Conservation (phyloP, 2,797 vertebrate species). For the Pangasius sanitwongsei region DNA sequence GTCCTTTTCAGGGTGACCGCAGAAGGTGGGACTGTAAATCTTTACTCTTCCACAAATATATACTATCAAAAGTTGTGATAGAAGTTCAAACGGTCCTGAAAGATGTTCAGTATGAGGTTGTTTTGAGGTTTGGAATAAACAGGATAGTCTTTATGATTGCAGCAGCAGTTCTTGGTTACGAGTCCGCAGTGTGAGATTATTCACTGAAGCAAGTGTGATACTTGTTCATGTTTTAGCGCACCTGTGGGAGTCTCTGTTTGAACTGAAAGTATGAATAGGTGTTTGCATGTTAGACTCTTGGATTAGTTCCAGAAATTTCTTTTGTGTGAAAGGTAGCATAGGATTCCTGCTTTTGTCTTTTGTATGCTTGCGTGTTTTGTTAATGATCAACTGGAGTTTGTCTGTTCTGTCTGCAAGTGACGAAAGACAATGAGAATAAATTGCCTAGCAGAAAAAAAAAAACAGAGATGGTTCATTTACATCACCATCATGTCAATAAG, state of each 20-base stretch:
- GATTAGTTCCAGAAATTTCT: not conserved
- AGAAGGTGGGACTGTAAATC: not conserved
- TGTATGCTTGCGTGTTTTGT: not conserved
- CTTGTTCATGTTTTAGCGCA: not conserved
- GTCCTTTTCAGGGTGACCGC: not conserved
- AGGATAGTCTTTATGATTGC: not conserved
- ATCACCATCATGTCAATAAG: not conserved
- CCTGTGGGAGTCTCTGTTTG: not conserved
- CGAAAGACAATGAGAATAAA: not conserved
- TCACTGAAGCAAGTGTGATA: not conserved
- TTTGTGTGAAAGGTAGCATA: not conserved
- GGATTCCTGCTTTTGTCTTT: not conserved
- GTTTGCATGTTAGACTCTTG: not conserved
- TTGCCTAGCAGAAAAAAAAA: too few species aligned
- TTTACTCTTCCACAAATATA: not conserved
- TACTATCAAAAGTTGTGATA: not conserved
- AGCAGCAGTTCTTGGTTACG: not conserved
- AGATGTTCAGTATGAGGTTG: not conserved
- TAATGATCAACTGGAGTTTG: not conserved
- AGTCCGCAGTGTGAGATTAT: not conserved
- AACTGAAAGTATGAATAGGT: not conserved
- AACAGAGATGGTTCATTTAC: not conserved
- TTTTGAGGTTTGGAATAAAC: not conserved
- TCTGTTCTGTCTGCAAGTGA: not conserved
- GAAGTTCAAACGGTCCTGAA: not conserved